These are phyloP conservation scores for Mythimna loreyi DNA, from an alignment of 2,888 invertebrate genomes.

Conservation along the genomic window DNA sequence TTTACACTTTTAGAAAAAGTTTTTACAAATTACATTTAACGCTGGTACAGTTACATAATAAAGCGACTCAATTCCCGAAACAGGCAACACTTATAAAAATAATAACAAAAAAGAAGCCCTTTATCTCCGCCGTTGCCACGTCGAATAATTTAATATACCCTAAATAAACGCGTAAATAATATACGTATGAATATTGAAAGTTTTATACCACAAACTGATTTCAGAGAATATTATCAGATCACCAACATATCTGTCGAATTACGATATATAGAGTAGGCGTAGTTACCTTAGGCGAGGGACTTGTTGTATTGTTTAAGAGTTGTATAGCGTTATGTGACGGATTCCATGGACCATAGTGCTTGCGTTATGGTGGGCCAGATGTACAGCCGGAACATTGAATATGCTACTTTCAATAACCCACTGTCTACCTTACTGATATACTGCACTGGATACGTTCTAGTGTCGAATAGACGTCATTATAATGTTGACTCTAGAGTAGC, in stretches of 20 bases:
- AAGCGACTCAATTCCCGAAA: slow-evolving; percentile 1
- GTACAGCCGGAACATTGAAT: slow-evolving; percentile 45
- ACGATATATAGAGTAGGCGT: slow-evolving; percentile 74
- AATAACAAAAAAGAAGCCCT: not conserved
- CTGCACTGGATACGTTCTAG: not conserved
- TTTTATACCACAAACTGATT: slow-evolving; percentile 51
- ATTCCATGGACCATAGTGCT: slow-evolving; percentile 68
- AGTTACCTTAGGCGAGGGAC: slow-evolving; percentile 75
- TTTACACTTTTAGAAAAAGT: slow-evolving; percentile 30
- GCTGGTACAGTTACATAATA: slow-evolving; percentile 1
- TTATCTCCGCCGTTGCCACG: slow-evolving; percentile 44
- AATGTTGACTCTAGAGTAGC: not conserved
- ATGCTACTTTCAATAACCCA: slow-evolving; percentile 56
- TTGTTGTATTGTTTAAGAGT: slow-evolving; percentile 63
- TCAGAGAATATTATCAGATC: slow-evolving; percentile 56
- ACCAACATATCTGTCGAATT: slow-evolving; percentile 67
- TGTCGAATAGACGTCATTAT: not conserved
- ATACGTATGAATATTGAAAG: slow-evolving; percentile 46
- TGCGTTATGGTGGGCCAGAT: slow-evolving; percentile 39
- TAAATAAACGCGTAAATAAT: slow-evolving; percentile 39
- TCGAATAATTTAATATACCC: slow-evolving; percentile 35
- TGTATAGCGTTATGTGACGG: slow-evolving; percentile 48
- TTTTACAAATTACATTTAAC: slow-evolving; percentile 19
- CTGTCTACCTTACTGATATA: not conserved
- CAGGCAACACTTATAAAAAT: not conserved